These are phyloP conservation scores for Brachylomia viminalis DNA, from an alignment of 2,888 invertebrate species.

Conservation along the genomic window DNA sequence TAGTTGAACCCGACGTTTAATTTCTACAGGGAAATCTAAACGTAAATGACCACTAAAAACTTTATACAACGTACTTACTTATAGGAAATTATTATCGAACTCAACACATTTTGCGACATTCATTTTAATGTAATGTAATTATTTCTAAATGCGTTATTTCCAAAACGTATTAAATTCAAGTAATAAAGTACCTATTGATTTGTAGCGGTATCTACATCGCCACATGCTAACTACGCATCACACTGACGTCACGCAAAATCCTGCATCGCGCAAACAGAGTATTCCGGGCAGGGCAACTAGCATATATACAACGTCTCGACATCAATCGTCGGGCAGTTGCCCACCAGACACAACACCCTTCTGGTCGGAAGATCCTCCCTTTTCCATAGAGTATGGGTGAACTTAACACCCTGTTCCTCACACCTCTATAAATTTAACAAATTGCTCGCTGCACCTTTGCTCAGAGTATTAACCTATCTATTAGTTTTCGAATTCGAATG, in stretches of 20 bases:
- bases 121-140: constrained; percentile 34
- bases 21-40: not conserved
- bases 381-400: no score
- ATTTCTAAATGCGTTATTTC: constrained; percentile 25
- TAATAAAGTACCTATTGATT: constrained; percentile 38
- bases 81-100: constrained; percentile 3
- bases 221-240: no score
- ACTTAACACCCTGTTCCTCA: no score
- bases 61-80: not conserved
- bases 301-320: no score
- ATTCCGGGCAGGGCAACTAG: no score
- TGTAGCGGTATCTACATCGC: no score
- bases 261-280: no score
- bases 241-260: no score
- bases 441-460: constrained; percentile 28
- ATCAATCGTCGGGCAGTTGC: no score
- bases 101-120: constrained; percentile 8
- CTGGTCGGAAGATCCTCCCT: no score
- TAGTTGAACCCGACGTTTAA: not conserved
- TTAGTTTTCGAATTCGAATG: constrained; percentile 39
- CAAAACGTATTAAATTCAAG: constrained; percentile 27
- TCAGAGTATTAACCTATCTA: constrained; percentile 15
- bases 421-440: no score
- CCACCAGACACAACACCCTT: no score
- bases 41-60: not conserved